Evolutionary conservation across 2,888 invertebrate genomes (phyloP).

Genomic region (Nyleta sp.): DNA sequence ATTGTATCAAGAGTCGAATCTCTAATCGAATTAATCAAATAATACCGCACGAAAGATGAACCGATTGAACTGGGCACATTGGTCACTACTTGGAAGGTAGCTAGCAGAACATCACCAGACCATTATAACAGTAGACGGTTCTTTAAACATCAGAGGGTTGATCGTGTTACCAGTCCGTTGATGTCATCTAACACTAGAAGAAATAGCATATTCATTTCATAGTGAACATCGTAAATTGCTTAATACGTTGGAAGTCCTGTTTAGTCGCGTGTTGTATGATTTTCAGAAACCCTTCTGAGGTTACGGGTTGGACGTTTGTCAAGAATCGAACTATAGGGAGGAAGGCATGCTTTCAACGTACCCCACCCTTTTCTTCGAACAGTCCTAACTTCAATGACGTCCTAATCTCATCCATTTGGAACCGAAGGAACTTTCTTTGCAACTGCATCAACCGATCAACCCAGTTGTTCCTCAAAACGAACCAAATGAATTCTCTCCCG

Average conservation of each 20-base stretch:
- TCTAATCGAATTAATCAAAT: conserved; percentile 1
- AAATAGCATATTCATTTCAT: conserved; percentile 44
- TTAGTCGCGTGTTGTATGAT: conserved; percentile 30
- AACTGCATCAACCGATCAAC: too few species aligned
- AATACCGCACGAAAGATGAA: conserved; percentile 1
- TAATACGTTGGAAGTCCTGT: conserved; percentile 48
- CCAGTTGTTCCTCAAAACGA: too few species aligned
- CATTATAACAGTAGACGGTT: conserved; percentile 41
- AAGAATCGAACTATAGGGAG: too few species aligned
- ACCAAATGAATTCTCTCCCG: too few species aligned
- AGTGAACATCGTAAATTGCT: conserved; percentile 43
- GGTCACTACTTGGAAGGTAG: conserved; percentile 21
- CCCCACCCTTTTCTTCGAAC: background rate
- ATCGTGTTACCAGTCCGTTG: conserved; percentile 32
- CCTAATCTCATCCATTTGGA: too few species aligned
- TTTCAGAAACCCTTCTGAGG: conserved; percentile 34
- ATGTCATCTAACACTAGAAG: conserved; percentile 46
- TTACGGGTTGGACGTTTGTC: too few species aligned
- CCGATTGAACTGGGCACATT: conserved; percentile 19
- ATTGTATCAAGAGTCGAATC: too few species aligned
- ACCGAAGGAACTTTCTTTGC: too few species aligned
- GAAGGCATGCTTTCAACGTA: too few species aligned
- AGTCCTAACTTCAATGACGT: too few species aligned
- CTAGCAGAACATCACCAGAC: conserved; percentile 19
- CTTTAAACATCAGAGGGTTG: conserved; percentile 41